Evolutionary conservation across 2,888 invertebrate species (phyloP).

Genomic region (Anaspis maculata): DNA sequence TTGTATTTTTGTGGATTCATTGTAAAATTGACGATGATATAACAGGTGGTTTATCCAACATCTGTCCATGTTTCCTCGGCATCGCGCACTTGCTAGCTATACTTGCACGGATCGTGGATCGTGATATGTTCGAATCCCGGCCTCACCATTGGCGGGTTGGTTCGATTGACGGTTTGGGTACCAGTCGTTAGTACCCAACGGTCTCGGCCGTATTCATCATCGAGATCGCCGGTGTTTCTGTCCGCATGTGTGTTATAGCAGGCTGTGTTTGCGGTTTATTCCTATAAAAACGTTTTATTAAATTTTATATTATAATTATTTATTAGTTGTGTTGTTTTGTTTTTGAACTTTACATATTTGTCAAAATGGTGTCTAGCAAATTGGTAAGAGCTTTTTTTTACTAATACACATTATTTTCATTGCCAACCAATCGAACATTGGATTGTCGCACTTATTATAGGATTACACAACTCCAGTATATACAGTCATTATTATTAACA

Average conservation of each 20-base stretch:
- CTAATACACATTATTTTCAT: not conserved
- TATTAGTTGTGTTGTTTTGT: not conserved
- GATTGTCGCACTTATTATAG: too few species aligned
- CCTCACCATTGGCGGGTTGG: constrained; percentile 8
- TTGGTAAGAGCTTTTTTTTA: constrained; percentile 19
- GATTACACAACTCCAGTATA: too few species aligned
- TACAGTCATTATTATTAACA: too few species aligned
- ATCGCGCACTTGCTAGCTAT: constrained; percentile 1
- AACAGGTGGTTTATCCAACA: constrained; percentile 11
- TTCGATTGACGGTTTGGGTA: constrained; percentile 9
- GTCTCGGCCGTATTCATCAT: constrained; percentile 1
- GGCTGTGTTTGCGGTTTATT: constrained; percentile 1
- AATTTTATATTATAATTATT: too few species aligned
- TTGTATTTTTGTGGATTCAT: too few species aligned
- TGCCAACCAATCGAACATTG: not conserved
- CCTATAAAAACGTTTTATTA: constrained; percentile 4
- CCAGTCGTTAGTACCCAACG: constrained; percentile 6
- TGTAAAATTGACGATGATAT: constrained; percentile 8
- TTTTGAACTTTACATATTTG: not conserved
- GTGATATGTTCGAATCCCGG: constrained; percentile 5
- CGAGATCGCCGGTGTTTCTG: constrained; percentile 5
- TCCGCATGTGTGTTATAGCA: constrained; percentile 3
- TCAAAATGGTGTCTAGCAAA: constrained; percentile 26
- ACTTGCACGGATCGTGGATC: constrained; percentile 4
- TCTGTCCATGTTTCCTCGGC: constrained; percentile 3